Evolutionary conservation across 2,113 vertebrate species (phyloP).

Genomic region (Pollachius pollachius): DNA sequence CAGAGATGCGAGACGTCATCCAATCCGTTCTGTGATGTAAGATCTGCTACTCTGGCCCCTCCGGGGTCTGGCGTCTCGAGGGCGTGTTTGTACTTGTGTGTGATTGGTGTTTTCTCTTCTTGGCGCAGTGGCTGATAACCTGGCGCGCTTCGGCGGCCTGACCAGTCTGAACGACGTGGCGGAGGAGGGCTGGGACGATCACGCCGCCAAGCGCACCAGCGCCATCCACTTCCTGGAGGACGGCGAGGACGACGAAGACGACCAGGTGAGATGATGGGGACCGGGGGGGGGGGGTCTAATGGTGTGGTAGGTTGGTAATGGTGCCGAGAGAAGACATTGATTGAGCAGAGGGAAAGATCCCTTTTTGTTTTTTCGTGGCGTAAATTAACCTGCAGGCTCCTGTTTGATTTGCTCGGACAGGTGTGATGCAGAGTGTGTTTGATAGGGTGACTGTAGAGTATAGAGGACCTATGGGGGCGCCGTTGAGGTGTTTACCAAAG

Average conservation of each 20-base stretch:
- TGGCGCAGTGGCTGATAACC: conserved; percentile 77
- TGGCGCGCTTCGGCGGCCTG: conserved; percentile 87
- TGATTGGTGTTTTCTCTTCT: background rate
- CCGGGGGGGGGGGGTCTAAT: background rate
- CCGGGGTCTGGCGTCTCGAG: background rate
- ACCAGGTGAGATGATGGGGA: conserved; percentile 73
- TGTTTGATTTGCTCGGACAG: no score
- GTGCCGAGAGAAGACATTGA: no score
- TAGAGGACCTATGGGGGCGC: no score
- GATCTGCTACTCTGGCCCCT: background rate
- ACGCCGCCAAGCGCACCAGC: conserved; percentile 84
- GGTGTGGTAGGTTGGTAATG: background rate
- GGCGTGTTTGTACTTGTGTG: background rate
- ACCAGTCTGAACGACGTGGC: conserved; percentile 85
- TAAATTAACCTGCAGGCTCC: no score
- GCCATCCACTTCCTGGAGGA: conserved; percentile 94
- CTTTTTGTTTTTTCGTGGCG: no score
- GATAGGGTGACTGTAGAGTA: no score
- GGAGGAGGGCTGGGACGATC: conserved; percentile 88
- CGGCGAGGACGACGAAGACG: conserved; percentile 87
- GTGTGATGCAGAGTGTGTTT: no score
- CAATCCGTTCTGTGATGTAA: no score
- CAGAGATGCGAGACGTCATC: no score
- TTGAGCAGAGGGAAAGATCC: no score
- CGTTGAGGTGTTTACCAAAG: no score